phyloP scores from a whole-genome alignment of 1,140 invertebrate genomes.

The Trissolcus basalis region DNA sequence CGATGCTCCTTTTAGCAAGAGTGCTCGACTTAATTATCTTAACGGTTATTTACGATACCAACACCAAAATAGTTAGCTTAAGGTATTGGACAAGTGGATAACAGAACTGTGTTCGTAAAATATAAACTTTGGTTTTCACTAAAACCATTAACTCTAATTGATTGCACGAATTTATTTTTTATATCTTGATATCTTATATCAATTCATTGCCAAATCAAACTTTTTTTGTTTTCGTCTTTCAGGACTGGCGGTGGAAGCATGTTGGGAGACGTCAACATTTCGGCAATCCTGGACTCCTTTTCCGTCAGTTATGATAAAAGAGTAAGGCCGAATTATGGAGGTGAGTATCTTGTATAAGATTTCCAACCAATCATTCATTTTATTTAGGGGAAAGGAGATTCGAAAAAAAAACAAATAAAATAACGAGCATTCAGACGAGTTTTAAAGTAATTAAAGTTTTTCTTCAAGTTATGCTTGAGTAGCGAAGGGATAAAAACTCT shows the following conservation, averaged over 20 bases:
- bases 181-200: too few relatives aligned
- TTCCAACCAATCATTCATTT: constrained; percentile 39
- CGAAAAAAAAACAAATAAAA: constrained; percentile 17
- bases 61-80: constrained; percentile 52
- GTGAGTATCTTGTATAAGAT: constrained; percentile 80
- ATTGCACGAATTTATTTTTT: constrained; percentile 13
- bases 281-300: constrained; percentile 93
- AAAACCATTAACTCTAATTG: constrained; percentile 21
- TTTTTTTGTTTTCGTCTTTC: constrained; percentile 68
- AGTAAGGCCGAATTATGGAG: constrained; percentile 98
- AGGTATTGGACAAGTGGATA: constrained; percentile 40
- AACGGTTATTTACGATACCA: constrained; percentile 63
- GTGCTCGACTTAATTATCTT: constrained; percentile 61
- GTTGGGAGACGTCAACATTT: constrained; percentile 93
- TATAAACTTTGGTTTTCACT: constrained; percentile 11
- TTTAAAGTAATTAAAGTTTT: constrained; percentile 50
- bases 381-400: constrained; percentile 5
- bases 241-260: constrained; percentile 85
- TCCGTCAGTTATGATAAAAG: constrained; percentile 97
- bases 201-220: background rate
- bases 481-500: constrained; percentile 31
- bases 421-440: constrained; percentile 44
- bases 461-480: constrained; percentile 30
- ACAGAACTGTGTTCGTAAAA: constrained; percentile 33
- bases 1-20: constrained; percentile 55